phyloP scores from a whole-genome alignment of 2,113 vertebrate genomes.

The Rhynchopsitta pachyrhyncha region DNA sequence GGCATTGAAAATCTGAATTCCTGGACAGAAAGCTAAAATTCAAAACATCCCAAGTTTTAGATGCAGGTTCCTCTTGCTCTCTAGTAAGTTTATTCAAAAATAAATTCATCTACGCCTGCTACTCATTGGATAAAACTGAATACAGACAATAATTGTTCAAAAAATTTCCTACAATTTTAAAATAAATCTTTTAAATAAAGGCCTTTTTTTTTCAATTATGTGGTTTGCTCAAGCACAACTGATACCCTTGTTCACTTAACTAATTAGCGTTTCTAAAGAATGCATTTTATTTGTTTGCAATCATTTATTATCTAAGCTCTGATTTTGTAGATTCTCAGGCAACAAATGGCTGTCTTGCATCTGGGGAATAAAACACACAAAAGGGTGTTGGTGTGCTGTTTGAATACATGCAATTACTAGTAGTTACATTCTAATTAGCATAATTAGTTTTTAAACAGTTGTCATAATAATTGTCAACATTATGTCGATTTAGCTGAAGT shows the following conservation, averaged over 20 bases:
- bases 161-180: neutral
- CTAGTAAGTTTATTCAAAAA: slow-evolving; percentile 34
- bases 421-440: slow-evolving; percentile 73
- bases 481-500: slow-evolving; percentile 68
- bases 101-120: neutral
- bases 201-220: slow-evolving; percentile 30
- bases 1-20: neutral
- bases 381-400: slow-evolving; percentile 60
- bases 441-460: slow-evolving; percentile 71
- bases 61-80: neutral
- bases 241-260: slow-evolving; percentile 49
- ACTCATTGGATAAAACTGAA: neutral
- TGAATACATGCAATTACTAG: slow-evolving; percentile 71
- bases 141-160: neutral
- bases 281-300: slow-evolving; percentile 61
- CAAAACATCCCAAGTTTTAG: neutral
- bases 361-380: slow-evolving; percentile 67
- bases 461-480: slow-evolving; percentile 69
- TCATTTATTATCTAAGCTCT: slow-evolving; percentile 64
- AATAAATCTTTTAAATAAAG: slow-evolving; percentile 29
- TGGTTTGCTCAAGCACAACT: slow-evolving; percentile 18
- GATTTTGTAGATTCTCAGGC: slow-evolving; percentile 65
- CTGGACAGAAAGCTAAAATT: neutral
- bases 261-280: slow-evolving; percentile 68
- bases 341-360: slow-evolving; percentile 66